These are phyloP conservation scores for Hippoglossus hippoglossus DNA, from an alignment of 2,797 vertebrate species.

Conservation along the genomic window DNA sequence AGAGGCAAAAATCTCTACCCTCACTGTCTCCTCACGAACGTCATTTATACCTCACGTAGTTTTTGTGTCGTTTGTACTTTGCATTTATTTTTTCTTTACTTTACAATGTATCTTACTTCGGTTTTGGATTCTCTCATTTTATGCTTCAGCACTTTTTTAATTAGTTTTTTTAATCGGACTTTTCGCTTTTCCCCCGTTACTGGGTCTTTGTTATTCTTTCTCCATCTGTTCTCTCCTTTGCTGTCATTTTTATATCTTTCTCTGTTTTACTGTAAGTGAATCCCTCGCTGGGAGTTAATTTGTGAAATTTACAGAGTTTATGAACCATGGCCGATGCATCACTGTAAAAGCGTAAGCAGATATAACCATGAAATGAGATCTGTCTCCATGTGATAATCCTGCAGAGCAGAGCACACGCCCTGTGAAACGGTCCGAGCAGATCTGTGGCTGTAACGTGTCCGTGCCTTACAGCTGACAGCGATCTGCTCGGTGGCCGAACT, in stretches of 20 bases:
- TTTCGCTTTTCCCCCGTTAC: background rate
- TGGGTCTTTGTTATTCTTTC: background rate
- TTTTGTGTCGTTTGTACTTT: background rate
- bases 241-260: background rate
- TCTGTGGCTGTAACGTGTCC: background rate
- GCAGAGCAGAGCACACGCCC: slow-evolving; percentile 14
- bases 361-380: slow-evolving; percentile 47
- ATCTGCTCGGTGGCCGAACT: slow-evolving; percentile 29
- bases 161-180: background rate
- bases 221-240: background rate
- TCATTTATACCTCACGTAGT: background rate
- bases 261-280: background rate
- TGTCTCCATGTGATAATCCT: slow-evolving; percentile 24
- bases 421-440: background rate
- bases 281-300: slow-evolving; percentile 26
- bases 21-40: background rate
- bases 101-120: background rate
- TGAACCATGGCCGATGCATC: slow-evolving; percentile 7
- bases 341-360: slow-evolving; percentile 28
- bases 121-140: background rate
- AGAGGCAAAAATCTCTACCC: slow-evolving; percentile 14
- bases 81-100: background rate
- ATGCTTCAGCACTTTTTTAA: background rate
- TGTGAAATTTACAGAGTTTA: slow-evolving; percentile 30
- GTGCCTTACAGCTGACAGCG: slow-evolving; percentile 8